Conservation (phyloP, 2,888 invertebrate species). For the Erebia aethiops region DNA sequence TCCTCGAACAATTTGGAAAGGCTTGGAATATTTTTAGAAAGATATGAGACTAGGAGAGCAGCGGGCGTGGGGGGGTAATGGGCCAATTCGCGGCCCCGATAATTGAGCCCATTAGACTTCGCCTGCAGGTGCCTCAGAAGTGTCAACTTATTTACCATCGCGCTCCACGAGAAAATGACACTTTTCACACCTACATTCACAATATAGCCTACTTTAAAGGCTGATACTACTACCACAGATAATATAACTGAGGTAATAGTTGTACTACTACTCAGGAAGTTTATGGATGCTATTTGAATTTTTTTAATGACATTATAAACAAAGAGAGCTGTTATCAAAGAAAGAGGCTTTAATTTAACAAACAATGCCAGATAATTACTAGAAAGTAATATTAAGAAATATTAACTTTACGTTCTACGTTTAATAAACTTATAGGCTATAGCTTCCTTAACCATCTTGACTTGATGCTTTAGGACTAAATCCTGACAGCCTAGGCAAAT, state of each 20-base stretch:
- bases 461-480: too few species aligned
- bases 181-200: conserved; percentile 18
- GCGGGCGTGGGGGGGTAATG: conserved; percentile 59
- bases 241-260: too few species aligned
- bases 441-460: too few species aligned
- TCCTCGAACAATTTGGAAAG: conserved; percentile 5
- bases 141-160: conserved; percentile 32
- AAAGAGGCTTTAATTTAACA: not conserved
- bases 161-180: conserved; percentile 27
- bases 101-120: conserved; percentile 72
- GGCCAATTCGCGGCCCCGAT: conserved; percentile 64
- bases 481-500: not conserved
- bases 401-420: too few species aligned
- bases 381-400: too few species aligned
- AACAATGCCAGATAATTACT: not conserved
- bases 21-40: conserved; percentile 10
- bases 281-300: not conserved
- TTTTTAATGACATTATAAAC: not conserved
- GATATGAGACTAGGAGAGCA: conserved; percentile 21
- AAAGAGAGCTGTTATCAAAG: not conserved
- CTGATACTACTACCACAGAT: too few species aligned
- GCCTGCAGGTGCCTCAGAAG: conserved; percentile 24
- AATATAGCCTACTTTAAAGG: conserved; percentile 9
- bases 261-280: not conserved
- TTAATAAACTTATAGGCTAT: too few species aligned